Percentiles rank a stretch among this genome's conserved stretches.
These are phyloP conservation scores for Chinchilla lanigera DNA, from an alignment of 2,113 vertebrate species.

Conservation along the genomic window DNA sequence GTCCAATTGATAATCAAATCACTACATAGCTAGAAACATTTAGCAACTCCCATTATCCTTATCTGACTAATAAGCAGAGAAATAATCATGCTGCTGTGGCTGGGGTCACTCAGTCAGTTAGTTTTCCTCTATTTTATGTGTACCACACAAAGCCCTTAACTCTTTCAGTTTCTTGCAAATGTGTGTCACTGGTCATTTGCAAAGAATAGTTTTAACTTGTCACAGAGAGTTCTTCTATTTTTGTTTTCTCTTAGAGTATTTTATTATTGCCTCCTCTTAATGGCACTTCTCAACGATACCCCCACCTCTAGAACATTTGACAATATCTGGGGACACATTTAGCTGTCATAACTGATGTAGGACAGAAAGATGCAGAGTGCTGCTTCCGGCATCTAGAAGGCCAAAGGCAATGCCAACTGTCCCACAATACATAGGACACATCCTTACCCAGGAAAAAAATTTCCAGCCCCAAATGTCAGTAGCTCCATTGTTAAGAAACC, in stretches of 20 bases:
- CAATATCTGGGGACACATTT: neutral
- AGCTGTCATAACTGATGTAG: neutral
- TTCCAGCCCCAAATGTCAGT: neutral
- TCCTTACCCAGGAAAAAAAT: neutral
- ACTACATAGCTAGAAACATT: neutral
- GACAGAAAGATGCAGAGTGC: neutral
- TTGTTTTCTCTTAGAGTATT: neutral
- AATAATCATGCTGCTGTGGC: neutral
- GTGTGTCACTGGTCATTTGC: neutral
- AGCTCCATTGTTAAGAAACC: neutral
- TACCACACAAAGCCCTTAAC: neutral
- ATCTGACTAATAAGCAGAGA: neutral
- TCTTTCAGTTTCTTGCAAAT: neutral
- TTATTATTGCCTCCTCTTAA: neutral
- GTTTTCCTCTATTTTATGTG: neutral
- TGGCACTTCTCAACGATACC: neutral
- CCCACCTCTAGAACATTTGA: neutral
- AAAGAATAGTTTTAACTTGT: constrained; percentile 1
- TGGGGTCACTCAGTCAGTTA: neutral
- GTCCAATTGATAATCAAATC: neutral
- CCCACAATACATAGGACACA: neutral
- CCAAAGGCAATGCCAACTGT: neutral
- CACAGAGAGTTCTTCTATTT: neutral
- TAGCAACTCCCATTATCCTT: neutral
- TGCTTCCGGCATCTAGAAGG: neutral